Percentiles rank a stretch among this genome's conserved stretches.
These are phyloP conservation scores for Mirounga angustirostris DNA, from an alignment of 2,113 vertebrate species.

Conservation along the genomic window DNA sequence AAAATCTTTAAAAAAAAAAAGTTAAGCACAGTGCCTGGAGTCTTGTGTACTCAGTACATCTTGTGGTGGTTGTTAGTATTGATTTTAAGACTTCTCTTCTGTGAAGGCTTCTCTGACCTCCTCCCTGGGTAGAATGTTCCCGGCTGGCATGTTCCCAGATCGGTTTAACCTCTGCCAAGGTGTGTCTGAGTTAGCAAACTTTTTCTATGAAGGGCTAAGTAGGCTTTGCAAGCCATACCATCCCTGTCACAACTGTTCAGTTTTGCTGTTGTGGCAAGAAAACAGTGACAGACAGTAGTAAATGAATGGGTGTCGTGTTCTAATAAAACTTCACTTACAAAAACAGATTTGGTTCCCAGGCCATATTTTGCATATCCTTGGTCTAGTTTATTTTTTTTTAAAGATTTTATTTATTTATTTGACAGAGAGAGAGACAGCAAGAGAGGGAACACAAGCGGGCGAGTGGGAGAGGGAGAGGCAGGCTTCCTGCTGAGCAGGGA, in stretches of 20 bases:
- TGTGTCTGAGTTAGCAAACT: not conserved
- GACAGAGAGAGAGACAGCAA: too few relatives aligned
- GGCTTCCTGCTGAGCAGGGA: too few relatives aligned
- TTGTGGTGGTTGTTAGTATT: not conserved
- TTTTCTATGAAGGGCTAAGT: not conserved
- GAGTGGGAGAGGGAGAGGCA: too few relatives aligned
- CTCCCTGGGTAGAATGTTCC: not conserved
- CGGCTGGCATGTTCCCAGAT: not conserved
- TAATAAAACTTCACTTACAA: slow-evolving; percentile 11
- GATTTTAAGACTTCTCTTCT: not conserved
- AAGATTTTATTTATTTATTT: too few relatives aligned
- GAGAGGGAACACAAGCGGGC: too few relatives aligned
- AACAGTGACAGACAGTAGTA: not conserved
- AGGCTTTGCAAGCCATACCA: not conserved
- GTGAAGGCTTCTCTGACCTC: not conserved
- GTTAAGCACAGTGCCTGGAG: not conserved
- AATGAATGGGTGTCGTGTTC: not conserved
- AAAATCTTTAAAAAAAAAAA: too few relatives aligned
- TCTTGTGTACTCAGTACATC: not conserved
- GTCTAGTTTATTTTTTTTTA: not conserved
- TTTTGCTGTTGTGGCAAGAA: not conserved
- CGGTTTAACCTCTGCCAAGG: not conserved
- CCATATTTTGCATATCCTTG: not conserved
- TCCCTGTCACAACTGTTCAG: not conserved
- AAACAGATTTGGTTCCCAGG: not conserved